A percentile compares a stretch with the other conserved stretches of the same genome.
Conservation (phyloP, 2,888 invertebrate genomes). For the Caenorhabditis angaria region DNA sequence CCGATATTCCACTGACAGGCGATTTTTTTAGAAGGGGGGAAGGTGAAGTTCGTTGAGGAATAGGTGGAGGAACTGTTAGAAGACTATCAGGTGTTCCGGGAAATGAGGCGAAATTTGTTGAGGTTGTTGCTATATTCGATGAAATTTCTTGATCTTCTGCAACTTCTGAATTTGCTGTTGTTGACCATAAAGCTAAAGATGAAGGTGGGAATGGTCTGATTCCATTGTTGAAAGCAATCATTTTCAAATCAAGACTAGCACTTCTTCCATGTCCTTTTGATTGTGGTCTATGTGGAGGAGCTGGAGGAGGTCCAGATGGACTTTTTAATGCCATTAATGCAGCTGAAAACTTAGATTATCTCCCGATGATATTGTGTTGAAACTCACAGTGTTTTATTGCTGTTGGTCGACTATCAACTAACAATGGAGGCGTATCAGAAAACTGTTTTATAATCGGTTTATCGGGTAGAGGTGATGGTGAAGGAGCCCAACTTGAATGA, state of each 20-base stretch:
- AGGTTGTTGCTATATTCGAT: constrained; percentile 7
- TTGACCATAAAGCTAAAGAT: constrained; percentile 24
- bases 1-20: background rate
- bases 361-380: constrained; percentile 2
- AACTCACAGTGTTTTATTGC: constrained; percentile 52
- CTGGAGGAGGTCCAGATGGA: constrained; percentile 68
- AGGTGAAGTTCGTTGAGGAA: constrained; percentile 46
- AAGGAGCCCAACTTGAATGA: background rate
- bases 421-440: constrained; percentile 67
- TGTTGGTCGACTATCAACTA: constrained; percentile 66
- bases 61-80: constrained; percentile 36
- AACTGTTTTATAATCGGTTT: constrained; percentile 53
- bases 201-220: constrained; percentile 12
- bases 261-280: constrained; percentile 65
- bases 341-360: constrained; percentile 16
- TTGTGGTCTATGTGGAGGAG: constrained; percentile 64
- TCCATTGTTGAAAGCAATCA: constrained; percentile 18
- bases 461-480: background rate
- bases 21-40: constrained; percentile 26
- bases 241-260: constrained; percentile 67
- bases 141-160: constrained; percentile 12
- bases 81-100: constrained; percentile 31
- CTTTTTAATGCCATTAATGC: constrained; percentile 48
- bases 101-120: constrained; percentile 28
- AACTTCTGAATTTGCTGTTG: too few relatives aligned